A percentile compares a stretch with the other conserved stretches of the same genome.
phyloP scores from a whole-genome alignment of 2,113 vertebrate genomes.

The Stegastes partitus region DNA sequence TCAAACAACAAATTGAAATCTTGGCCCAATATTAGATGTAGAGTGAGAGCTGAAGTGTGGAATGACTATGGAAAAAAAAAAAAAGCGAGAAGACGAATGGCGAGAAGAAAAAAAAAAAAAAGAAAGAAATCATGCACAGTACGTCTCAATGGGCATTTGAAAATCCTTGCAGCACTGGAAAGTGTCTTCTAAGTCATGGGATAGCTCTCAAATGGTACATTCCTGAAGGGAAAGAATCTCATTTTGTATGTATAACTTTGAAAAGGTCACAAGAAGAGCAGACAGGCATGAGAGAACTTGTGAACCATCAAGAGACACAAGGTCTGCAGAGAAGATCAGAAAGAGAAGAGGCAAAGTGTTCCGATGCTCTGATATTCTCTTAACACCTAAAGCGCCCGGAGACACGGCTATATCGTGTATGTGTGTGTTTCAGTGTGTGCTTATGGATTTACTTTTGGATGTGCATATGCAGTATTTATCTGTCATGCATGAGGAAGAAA shows the following conservation, averaged over 20 bases:
- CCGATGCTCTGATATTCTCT: constrained; percentile 56
- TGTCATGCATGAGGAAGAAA: background rate
- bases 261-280: constrained; percentile 82
- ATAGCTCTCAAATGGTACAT: constrained; percentile 67
- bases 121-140: constrained; percentile 34
- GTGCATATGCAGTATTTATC: constrained; percentile 8
- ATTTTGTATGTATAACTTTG: constrained; percentile 84
- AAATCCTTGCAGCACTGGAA: constrained; percentile 47
- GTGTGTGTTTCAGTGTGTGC: constrained; percentile 15
- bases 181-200: constrained; percentile 59
- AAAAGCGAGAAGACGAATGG: constrained; percentile 40
- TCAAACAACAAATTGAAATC: constrained; percentile 79
- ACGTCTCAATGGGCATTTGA: constrained; percentile 60
- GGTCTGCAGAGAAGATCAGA: constrained; percentile 59
- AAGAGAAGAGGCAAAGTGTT: constrained; percentile 30
- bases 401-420: constrained; percentile 36
- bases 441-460: background rate
- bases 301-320: constrained; percentile 65
- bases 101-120: background rate
- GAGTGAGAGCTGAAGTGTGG: constrained; percentile 64
- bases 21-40: constrained; percentile 73
- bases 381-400: constrained; percentile 56
- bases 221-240: constrained; percentile 80
- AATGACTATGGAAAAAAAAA: constrained; percentile 53
- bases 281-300: constrained; percentile 67